A percentile compares a stretch with the other conserved stretches of the same genome.
Conservation (phyloP, 2,888 invertebrate species). For the Drosophila antonietae region DNA sequence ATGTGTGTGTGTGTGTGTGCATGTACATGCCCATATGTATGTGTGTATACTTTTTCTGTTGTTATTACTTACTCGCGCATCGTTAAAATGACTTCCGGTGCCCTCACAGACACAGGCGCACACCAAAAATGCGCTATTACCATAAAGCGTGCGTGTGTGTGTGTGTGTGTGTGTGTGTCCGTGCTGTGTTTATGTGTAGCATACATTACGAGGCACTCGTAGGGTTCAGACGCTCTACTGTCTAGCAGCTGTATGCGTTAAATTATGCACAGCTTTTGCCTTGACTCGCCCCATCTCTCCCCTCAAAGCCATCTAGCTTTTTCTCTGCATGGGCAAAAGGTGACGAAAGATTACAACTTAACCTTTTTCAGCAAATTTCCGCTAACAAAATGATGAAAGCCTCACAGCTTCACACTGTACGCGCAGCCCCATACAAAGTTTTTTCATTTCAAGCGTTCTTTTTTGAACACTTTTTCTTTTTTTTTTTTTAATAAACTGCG, state of each 20-base stretch:
- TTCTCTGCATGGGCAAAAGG: conserved; percentile 47
- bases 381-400: conserved; percentile 65
- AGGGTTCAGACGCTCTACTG: conserved; percentile 32
- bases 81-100: conserved; percentile 80
- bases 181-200: conserved; percentile 49
- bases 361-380: conserved; percentile 75
- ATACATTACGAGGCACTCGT: conserved; percentile 62
- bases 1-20: neutral
- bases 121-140: conserved; percentile 13
- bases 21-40: neutral
- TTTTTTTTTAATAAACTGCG: conserved; percentile 20
- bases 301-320: neutral
- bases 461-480: neutral
- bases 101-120: conserved; percentile 31
- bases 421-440: conserved; percentile 5
- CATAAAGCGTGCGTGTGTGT: neutral
- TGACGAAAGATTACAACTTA: conserved; percentile 80
- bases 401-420: neutral
- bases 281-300: conserved; percentile 9
- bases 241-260: conserved; percentile 60
- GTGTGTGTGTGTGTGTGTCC: conserved; percentile 17
- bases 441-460: conserved; percentile 15
- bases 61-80: conserved; percentile 78
- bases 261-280: conserved; percentile 77
- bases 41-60: conserved; percentile 41